Percentiles rank a stretch among this genome's conserved stretches.
Evolutionary conservation across 2,888 invertebrate genomes (phyloP).

Genomic region (Dolomedes plantarius): DNA sequence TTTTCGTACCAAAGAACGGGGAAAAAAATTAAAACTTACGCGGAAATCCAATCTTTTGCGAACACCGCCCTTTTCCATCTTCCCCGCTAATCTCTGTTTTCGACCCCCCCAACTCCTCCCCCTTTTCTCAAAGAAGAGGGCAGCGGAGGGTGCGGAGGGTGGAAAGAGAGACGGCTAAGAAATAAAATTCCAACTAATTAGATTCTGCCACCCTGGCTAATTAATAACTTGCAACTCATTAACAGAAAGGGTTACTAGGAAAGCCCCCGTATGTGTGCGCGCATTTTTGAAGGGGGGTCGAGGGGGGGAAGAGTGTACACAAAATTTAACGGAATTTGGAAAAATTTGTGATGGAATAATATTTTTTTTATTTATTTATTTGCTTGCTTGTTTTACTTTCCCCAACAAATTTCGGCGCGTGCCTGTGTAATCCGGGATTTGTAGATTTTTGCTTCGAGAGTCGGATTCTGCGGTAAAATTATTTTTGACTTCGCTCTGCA

Average conservation of each 20-base stretch:
- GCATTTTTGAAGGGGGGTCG: not conserved
- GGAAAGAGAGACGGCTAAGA: constrained; percentile 28
- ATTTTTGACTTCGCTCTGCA: not conserved
- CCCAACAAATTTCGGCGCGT: not conserved
- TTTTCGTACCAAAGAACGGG: constrained; percentile 5
- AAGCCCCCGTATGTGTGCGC: not conserved
- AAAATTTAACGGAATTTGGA: constrained; percentile 26
- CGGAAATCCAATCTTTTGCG: constrained; percentile 55
- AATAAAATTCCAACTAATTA: constrained; percentile 71
- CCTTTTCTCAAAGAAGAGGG: constrained; percentile 5
- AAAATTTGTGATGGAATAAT: constrained; percentile 15
- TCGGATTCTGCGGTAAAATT: not conserved
- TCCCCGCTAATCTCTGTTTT: not conserved
- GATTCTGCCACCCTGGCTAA: constrained; percentile 66
- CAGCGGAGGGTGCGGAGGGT: not conserved
- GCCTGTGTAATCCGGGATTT: not conserved
- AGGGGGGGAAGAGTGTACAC: no score
- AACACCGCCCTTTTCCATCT: constrained; percentile 24
- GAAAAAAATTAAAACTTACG: constrained; percentile 10
- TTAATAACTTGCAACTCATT: constrained; percentile 68
- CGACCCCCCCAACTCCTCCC: constrained; percentile 1
- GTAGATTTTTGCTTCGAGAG: not conserved
- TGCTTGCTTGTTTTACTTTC: not conserved
- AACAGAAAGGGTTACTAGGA: constrained; percentile 61
- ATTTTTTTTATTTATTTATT: not conserved